Evolutionary conservation across 2,888 invertebrate species (phyloP).

Genomic region (Pilophorus perplexus): DNA sequence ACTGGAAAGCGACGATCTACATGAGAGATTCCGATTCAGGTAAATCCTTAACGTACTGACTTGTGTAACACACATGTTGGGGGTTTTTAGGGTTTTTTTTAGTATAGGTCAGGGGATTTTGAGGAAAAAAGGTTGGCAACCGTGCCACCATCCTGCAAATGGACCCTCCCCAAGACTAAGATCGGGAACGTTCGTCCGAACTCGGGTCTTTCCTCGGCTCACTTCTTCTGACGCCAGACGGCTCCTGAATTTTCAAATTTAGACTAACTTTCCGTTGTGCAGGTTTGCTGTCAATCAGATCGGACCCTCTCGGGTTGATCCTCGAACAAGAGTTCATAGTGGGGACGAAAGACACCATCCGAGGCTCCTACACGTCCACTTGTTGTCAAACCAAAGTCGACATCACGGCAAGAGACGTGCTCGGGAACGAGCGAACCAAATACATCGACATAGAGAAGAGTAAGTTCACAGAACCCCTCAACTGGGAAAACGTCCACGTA

Average conservation of each 20-base stretch:
- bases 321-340: slow-evolving; percentile 64
- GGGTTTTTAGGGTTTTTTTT: too few species aligned
- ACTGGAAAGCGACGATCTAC: slow-evolving; percentile 68
- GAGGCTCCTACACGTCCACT: slow-evolving; percentile 66
- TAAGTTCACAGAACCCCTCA: slow-evolving; percentile 48
- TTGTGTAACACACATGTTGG: too few species aligned
- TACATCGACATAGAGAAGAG: slow-evolving; percentile 62
- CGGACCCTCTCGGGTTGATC: slow-evolving; percentile 57
- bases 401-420: slow-evolving; percentile 66
- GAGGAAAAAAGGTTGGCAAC: too few species aligned
- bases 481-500: background rate
- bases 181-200: too few species aligned
- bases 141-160: too few species aligned
- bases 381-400: slow-evolving; percentile 70
- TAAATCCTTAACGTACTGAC: too few species aligned
- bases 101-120: too few species aligned
- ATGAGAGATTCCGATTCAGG: slow-evolving; percentile 67
- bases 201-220: too few species aligned
- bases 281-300: slow-evolving; percentile 50
- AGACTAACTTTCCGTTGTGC: too few species aligned
- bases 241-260: too few species aligned
- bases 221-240: too few species aligned
- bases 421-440: slow-evolving; percentile 64
- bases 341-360: slow-evolving; percentile 65
- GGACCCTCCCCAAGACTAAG: too few species aligned